phyloP scores from a whole-genome alignment of 2,113 vertebrate species.

The Shinisaurus crocodilurus region DNA sequence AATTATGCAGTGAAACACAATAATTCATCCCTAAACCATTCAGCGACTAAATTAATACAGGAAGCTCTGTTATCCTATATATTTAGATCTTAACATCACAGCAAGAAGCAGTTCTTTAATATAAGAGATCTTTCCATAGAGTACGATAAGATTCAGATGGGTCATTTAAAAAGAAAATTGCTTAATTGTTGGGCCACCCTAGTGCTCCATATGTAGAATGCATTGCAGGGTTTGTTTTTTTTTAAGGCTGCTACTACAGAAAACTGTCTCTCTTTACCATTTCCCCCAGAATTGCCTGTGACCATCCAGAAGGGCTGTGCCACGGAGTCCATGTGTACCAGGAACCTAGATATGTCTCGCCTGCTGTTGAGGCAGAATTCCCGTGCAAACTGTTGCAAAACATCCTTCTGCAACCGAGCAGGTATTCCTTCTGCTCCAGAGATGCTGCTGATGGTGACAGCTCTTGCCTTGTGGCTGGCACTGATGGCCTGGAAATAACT shows the following conservation, averaged over 20 bases:
- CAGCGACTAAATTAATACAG: too few relatives aligned
- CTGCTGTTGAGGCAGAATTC: background rate
- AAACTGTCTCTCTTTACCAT: background rate
- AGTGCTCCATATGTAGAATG: background rate
- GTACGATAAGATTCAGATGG: too few relatives aligned
- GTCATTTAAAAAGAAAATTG: too few relatives aligned
- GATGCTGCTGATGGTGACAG: background rate
- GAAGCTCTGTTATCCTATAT: too few relatives aligned
- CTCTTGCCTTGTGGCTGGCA: background rate
- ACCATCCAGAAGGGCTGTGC: slow-evolving; percentile 16
- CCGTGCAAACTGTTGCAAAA: background rate
- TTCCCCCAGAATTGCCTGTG: background rate
- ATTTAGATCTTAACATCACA: too few relatives aligned
- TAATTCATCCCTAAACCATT: too few relatives aligned
- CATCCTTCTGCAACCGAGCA: background rate
- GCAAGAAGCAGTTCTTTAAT: too few relatives aligned
- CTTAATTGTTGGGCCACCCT: background rate
- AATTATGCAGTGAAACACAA: background rate
- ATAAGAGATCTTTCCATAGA: too few relatives aligned
- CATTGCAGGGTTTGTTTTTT: too few relatives aligned
- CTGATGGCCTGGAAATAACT: background rate
- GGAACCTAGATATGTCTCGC: background rate
- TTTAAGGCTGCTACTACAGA: background rate
- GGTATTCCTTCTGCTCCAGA: background rate
- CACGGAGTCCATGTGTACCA: background rate